Evolutionary conservation across 2,797 vertebrate genomes (phyloP).

Genomic region (Silurus aristotelis): DNA sequence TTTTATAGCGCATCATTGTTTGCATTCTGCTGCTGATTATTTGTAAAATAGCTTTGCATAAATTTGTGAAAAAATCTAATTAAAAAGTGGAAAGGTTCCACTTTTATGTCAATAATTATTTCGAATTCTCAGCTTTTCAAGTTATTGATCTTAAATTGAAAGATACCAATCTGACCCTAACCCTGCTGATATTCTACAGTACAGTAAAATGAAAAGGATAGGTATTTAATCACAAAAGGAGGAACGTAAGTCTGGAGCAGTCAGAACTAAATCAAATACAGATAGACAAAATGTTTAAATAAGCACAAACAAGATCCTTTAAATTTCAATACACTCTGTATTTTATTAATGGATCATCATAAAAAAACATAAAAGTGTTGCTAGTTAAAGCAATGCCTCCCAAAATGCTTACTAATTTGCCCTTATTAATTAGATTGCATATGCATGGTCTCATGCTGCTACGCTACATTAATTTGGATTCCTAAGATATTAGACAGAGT

Average conservation of each 20-base stretch:
- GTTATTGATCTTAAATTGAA: neutral
- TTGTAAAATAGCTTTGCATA: neutral
- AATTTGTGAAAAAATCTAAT: neutral
- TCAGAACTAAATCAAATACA: neutral
- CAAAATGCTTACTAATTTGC: conserved; percentile 4
- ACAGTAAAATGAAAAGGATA: neutral
- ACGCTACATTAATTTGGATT: conserved; percentile 23
- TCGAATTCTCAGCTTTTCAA: neutral
- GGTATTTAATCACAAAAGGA: neutral
- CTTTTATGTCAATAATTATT: neutral
- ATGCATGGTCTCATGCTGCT: conserved; percentile 5
- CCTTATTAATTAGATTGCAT: conserved; percentile 18
- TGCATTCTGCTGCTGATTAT: neutral
- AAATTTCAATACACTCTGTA: neutral
- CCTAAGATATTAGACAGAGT: neutral
- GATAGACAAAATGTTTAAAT: neutral
- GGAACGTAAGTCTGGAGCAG: neutral
- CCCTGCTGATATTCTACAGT: neutral
- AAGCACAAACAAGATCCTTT: neutral
- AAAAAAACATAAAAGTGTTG: neutral
- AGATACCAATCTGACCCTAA: too few species aligned
- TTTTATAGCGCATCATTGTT: neutral
- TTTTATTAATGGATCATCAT: neutral
- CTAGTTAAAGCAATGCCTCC: conserved; percentile 4
- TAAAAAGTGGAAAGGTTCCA: neutral